These are phyloP conservation scores for Sebastes iracundus DNA, from an alignment of 2,797 vertebrate genomes.

Conservation along the genomic window DNA sequence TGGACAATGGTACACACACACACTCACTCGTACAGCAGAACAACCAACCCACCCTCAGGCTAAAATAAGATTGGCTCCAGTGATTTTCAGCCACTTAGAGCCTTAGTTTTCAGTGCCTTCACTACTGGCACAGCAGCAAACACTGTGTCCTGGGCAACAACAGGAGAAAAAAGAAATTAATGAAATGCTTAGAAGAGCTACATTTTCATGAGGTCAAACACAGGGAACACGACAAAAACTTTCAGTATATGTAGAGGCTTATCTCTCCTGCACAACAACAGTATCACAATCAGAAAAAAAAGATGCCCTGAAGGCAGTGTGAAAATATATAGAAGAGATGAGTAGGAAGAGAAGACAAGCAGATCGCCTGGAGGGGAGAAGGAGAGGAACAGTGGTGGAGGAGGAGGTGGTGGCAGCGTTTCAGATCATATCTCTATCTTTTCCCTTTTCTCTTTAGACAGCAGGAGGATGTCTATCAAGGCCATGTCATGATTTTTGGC, in stretches of 20 bases:
- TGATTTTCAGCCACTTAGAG: conserved; percentile 51
- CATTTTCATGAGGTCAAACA: conserved; percentile 32
- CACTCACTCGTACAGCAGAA: neutral
- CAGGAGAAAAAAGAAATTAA: neutral
- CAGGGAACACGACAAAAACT: conserved; percentile 18
- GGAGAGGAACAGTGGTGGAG: conserved; percentile 39
- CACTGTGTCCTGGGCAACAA: neutral
- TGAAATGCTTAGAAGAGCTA: neutral
- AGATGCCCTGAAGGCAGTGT: conserved; percentile 1
- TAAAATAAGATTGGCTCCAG: conserved; percentile 32
- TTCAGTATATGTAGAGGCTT: conserved; percentile 20
- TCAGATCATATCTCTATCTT: conserved; percentile 67
- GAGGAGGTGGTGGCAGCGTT: conserved; percentile 56
- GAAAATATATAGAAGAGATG: conserved; percentile 47
- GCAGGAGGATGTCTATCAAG: conserved; percentile 60
- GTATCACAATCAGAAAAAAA: conserved; percentile 37
- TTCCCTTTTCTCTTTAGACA: conserved; percentile 50
- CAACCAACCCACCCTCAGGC: neutral
- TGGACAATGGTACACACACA: neutral
- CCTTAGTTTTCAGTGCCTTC: conserved; percentile 4
- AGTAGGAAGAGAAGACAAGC: conserved; percentile 57
- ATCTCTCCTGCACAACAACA: conserved; percentile 15
- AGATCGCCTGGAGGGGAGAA: conserved; percentile 44
- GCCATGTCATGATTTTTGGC: conserved; percentile 60
- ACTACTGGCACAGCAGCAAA: conserved; percentile 15